These are phyloP conservation scores for Anastrepha ludens DNA, from an alignment of 1,140 invertebrate genomes.

Conservation along the genomic window DNA sequence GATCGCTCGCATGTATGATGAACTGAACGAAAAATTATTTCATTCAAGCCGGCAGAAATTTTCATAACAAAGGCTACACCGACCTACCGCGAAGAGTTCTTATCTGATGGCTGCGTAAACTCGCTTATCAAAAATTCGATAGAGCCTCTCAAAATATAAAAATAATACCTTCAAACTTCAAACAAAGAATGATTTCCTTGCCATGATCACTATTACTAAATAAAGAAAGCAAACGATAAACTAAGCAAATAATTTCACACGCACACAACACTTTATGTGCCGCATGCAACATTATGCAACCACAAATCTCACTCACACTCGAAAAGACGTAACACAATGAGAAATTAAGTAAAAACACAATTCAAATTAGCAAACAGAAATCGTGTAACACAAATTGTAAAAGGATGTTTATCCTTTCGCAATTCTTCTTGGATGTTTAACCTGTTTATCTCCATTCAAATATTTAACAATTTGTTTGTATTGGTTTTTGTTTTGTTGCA, in stretches of 20 bases:
- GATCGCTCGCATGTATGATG: neutral
- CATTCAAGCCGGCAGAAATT: neutral
- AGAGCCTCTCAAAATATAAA: neutral
- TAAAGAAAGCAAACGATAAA: neutral
- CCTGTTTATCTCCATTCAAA: conserved; percentile 26
- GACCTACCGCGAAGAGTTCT: neutral
- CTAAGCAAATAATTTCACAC: neutral
- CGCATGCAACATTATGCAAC: conserved; percentile 14
- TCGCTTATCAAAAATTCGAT: conserved; percentile 2
- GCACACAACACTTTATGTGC: neutral
- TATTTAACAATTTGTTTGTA: conserved; percentile 23
- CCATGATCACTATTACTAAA: neutral
- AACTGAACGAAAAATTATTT: neutral
- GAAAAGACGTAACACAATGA: neutral
- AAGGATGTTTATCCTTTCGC: neutral
- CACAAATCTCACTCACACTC: neutral
- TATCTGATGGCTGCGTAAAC: neutral
- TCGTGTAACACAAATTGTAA: neutral
- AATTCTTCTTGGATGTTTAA: neutral
- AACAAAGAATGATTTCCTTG: too few relatives aligned
- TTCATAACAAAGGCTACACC: neutral
- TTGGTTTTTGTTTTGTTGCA: neutral
- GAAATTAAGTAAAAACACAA: neutral
- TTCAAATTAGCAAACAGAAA: neutral
- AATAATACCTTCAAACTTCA: too few relatives aligned